Percentiles rank a stretch among this genome's conserved stretches.
Evolutionary conservation across 1,140 invertebrate genomes (phyloP).

Genomic region (Leptinotarsa defecta): DNA sequence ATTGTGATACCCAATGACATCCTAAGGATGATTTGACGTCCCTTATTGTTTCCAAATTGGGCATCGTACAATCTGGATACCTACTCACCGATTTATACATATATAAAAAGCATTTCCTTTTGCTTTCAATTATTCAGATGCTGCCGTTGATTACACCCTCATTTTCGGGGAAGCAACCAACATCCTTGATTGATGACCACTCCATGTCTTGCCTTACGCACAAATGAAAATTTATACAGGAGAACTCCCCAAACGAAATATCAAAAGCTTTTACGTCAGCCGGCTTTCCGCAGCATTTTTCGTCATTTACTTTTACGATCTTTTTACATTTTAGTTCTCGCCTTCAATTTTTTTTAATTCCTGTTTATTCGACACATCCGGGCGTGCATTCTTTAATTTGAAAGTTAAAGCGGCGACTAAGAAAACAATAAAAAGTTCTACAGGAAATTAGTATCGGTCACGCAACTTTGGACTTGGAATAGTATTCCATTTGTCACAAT

Average conservation of each 20-base stretch:
- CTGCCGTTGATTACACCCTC: too few relatives aligned
- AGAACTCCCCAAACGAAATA: neutral
- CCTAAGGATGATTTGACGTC: too few relatives aligned
- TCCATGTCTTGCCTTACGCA: neutral
- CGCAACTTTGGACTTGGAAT: neutral
- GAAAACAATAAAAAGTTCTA: neutral
- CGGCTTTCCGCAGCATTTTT: neutral
- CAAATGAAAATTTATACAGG: neutral
- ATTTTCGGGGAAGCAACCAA: too few relatives aligned
- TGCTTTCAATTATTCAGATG: too few relatives aligned
- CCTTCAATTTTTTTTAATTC: neutral
- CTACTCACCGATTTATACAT: too few relatives aligned
- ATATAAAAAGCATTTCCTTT: too few relatives aligned
- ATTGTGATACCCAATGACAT: too few relatives aligned
- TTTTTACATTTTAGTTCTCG: constrained; percentile 1
- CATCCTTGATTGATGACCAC: neutral
- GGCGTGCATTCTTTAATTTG: neutral
- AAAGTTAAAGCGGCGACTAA: neutral
- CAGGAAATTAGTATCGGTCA: neutral
- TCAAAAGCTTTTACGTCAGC: neutral
- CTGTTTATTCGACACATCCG: neutral
- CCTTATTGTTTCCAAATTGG: too few relatives aligned
- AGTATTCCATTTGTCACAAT: neutral
- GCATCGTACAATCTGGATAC: too few relatives aligned
- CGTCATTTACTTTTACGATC: neutral